Percentiles rank a stretch among this genome's conserved stretches.
These are phyloP conservation scores for Molorchus minor DNA, from an alignment of 2,888 invertebrate species.

Conservation along the genomic window DNA sequence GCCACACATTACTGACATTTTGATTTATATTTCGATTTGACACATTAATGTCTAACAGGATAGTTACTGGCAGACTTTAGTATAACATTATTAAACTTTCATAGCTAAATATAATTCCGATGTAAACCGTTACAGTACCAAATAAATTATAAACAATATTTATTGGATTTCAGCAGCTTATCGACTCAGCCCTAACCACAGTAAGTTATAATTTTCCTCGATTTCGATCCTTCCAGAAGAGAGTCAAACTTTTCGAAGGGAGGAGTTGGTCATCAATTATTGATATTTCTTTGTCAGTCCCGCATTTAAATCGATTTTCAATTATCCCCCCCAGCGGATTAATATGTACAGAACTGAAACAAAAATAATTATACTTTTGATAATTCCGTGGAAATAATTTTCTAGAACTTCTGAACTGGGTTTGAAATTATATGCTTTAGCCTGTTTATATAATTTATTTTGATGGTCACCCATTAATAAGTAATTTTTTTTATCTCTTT, in stretches of 20 bases:
- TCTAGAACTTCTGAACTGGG: conserved; percentile 17
- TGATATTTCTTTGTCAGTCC: conserved; percentile 3
- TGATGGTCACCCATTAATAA: conserved; percentile 18
- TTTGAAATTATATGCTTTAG: conserved; percentile 32
- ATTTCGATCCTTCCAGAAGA: neutral
- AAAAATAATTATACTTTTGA: conserved; percentile 32
- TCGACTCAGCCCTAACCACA: neutral
- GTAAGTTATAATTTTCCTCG: neutral
- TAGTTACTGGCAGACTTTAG: too few relatives aligned
- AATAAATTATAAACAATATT: too few relatives aligned
- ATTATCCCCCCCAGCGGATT: conserved; percentile 9
- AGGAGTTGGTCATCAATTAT: conserved; percentile 2
- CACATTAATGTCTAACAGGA: too few relatives aligned
- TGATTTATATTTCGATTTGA: too few relatives aligned
- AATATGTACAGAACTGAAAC: conserved; percentile 9
- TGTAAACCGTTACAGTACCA: too few relatives aligned
- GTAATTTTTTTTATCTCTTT: conserved; percentile 8
- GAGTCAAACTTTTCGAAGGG: neutral
- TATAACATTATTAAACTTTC: too few relatives aligned
- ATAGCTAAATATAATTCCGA: too few relatives aligned
- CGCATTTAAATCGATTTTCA: conserved; percentile 15
- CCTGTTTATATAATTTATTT: conserved; percentile 32
- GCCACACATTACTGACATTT: too few relatives aligned
- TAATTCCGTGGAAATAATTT: conserved; percentile 33
- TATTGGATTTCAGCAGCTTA: too few relatives aligned